These are phyloP conservation scores for Zophobas morio DNA, from an alignment of 1,140 invertebrate genomes.

Conservation along the genomic window DNA sequence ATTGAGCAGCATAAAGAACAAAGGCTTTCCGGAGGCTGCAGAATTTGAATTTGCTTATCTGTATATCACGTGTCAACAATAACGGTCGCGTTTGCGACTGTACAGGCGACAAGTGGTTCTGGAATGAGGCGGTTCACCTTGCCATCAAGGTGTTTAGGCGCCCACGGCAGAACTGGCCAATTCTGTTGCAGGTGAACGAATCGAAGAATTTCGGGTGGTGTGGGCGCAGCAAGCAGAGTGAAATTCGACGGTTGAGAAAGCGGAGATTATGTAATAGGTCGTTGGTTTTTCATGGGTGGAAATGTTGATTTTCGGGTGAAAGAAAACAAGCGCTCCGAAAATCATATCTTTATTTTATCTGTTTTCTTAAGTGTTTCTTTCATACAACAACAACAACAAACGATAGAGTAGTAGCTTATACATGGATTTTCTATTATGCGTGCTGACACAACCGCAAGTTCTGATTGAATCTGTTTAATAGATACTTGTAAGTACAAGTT, in stretches of 20 bases:
- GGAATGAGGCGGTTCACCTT: slow-evolving; percentile 47
- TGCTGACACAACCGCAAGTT: slow-evolving; percentile 9
- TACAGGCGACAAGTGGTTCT: slow-evolving; percentile 31
- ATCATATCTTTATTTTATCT: neutral
- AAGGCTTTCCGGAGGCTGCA: neutral
- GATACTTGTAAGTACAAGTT: slow-evolving; percentile 7
- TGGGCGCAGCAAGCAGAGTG: neutral
- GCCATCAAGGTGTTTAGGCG: slow-evolving; percentile 33
- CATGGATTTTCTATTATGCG: slow-evolving; percentile 18
- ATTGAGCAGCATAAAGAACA: no score
- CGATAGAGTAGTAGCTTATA: neutral
- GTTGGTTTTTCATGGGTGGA: neutral
- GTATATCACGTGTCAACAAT: slow-evolving; percentile 4
- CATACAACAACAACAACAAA: slow-evolving; percentile 2
- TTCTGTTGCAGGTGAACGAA: slow-evolving; percentile 25
- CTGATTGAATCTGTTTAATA: slow-evolving; percentile 10
- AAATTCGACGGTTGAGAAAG: slow-evolving; percentile 28
- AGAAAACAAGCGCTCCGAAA: neutral
- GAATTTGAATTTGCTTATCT: neutral
- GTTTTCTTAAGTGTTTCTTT: neutral
- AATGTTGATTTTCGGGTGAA: neutral
- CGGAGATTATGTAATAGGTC: slow-evolving; percentile 10
- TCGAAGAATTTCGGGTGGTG: slow-evolving; percentile 16
- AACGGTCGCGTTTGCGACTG: slow-evolving; percentile 22
- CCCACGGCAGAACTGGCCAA: slow-evolving; percentile 25